These are phyloP conservation scores for Oxystoma pomonae DNA, from an alignment of 2,888 invertebrate species.

Conservation along the genomic window DNA sequence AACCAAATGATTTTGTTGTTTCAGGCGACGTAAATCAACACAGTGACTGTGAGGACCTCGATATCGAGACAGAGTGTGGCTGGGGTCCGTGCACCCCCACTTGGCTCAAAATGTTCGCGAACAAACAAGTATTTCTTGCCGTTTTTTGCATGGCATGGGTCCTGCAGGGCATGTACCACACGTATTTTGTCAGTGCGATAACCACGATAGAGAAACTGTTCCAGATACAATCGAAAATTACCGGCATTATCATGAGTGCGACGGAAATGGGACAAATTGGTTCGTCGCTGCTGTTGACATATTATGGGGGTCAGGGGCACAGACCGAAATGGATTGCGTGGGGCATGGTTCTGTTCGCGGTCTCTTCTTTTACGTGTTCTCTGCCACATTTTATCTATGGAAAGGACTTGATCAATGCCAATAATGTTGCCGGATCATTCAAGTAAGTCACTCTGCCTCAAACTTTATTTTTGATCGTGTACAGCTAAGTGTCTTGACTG, in stretches of 20 bases:
- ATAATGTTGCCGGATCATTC: conserved; percentile 46
- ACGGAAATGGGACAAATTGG: conserved; percentile 93
- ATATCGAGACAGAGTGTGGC: conserved; percentile 66
- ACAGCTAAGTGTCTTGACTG: too few relatives aligned
- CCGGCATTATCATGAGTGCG: conserved; percentile 83
- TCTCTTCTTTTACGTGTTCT: conserved; percentile 82
- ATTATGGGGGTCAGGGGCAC: conserved; percentile 88
- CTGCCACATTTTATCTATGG: conserved; percentile 85
- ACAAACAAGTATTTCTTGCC: conserved; percentile 83
- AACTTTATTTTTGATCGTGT: too few relatives aligned
- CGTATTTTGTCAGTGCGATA: conserved; percentile 90
- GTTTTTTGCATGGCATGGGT: conserved; percentile 87
- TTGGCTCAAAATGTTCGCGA: conserved; percentile 75
- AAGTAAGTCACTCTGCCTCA: conserved; percentile 18
- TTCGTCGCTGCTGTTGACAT: conserved; percentile 81
- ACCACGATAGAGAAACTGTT: conserved; percentile 91
- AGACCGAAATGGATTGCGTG: conserved; percentile 91
- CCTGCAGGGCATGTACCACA: conserved; percentile 86
- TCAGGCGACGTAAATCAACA: conserved; percentile 29
- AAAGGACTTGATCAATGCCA: conserved; percentile 60
- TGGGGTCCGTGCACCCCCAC: conserved; percentile 73
- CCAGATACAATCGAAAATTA: conserved; percentile 87
- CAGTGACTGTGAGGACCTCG: conserved; percentile 45
- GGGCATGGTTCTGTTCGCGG: conserved; percentile 84
- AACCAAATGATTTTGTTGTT: too few relatives aligned